These are phyloP conservation scores for Psittacara wagleri DNA, from an alignment of 2,113 vertebrate species.

Conservation along the genomic window DNA sequence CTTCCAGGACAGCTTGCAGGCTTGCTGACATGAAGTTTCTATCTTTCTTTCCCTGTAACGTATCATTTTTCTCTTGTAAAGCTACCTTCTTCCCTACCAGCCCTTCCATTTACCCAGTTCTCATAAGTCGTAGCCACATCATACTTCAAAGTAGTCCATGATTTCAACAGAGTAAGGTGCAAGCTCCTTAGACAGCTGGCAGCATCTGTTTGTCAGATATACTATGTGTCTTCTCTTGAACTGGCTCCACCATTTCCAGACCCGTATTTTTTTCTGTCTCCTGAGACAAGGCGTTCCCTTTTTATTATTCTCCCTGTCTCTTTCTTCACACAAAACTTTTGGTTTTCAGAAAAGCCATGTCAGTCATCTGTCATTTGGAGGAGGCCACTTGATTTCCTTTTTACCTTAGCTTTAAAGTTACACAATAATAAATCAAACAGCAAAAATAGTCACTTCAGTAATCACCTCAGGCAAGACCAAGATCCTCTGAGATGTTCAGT, in stretches of 20 bases:
- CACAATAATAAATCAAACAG: neutral
- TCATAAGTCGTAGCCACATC: neutral
- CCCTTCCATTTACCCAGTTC: conserved; percentile 1
- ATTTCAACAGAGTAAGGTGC: neutral
- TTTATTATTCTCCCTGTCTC: neutral
- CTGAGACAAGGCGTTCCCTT: neutral
- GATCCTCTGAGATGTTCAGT: neutral
- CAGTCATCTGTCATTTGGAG: neutral
- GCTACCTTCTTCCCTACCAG: neutral
- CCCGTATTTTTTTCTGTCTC: neutral
- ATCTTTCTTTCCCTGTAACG: neutral
- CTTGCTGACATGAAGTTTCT: neutral
- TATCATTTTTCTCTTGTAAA: neutral
- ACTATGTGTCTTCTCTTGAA: neutral
- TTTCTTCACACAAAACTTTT: neutral
- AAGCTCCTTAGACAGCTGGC: neutral
- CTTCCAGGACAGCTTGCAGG: neutral
- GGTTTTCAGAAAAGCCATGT: neutral
- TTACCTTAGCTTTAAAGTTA: neutral
- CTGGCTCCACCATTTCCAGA: neutral
- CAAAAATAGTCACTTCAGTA: neutral
- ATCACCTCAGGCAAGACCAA: neutral
- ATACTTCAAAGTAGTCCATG: neutral
- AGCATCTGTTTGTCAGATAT: neutral
- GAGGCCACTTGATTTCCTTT: neutral